Percentiles rank a stretch among this genome's conserved stretches.
Evolutionary conservation across 2,888 invertebrate species (phyloP).

Genomic region (Lasius platythorax): DNA sequence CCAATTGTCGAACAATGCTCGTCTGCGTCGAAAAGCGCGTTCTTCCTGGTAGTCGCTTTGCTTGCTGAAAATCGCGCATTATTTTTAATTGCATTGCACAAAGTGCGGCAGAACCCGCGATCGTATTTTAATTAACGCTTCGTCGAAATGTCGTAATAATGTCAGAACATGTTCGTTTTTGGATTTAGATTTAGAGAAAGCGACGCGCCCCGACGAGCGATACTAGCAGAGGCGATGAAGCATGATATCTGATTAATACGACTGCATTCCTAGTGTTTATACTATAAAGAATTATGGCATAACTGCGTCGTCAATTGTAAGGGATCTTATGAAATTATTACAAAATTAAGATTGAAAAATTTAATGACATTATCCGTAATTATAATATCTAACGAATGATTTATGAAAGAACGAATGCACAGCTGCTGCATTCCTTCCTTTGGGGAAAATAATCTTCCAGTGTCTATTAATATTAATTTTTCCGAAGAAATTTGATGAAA

Average conservation of each 20-base stretch:
- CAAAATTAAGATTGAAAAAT: neutral
- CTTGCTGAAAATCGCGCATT: constrained; percentile 37
- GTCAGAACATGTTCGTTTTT: constrained; percentile 3
- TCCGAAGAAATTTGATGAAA: neutral
- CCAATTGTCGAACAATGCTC: constrained; percentile 70
- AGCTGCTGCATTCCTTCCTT: neutral
- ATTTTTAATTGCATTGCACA: constrained; percentile 68
- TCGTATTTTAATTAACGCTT: constrained; percentile 57
- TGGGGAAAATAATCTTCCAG: neutral
- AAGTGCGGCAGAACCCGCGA: constrained; percentile 36
- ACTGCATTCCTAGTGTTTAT: constrained; percentile 5
- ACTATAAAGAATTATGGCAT: neutral
- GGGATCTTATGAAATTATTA: neutral
- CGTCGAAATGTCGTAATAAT: constrained; percentile 35
- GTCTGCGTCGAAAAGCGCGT: constrained; percentile 41
- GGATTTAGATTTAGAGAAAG: constrained; percentile 23
- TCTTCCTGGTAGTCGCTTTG: constrained; percentile 50
- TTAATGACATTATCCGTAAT: neutral
- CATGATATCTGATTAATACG: constrained; percentile 33
- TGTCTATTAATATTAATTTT: neutral
- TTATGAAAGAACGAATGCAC: no score
- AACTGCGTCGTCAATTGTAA: neutral
- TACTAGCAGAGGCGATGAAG: neutral
- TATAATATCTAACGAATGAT: neutral
- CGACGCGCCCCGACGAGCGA: constrained; percentile 3